These are phyloP conservation scores for Thereva nobilitata DNA, from an alignment of 2,888 invertebrate species.

Conservation along the genomic window DNA sequence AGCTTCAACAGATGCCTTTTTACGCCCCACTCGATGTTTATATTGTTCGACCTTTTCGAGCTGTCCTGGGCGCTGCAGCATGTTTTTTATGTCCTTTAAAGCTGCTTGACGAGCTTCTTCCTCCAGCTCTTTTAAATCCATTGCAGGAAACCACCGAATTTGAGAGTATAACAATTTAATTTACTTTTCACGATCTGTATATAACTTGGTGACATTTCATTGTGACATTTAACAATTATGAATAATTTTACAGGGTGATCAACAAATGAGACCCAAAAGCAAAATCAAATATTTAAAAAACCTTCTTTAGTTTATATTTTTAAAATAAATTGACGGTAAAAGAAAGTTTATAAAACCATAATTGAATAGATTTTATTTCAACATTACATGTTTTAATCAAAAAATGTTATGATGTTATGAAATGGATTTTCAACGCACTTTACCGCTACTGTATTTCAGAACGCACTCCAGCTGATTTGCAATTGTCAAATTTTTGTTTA, in stretches of 20 bases:
- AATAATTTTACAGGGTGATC: not conserved
- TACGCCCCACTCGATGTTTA: constrained; percentile 54
- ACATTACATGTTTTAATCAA: too few relatives aligned
- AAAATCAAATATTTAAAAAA: too few relatives aligned
- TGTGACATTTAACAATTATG: not conserved
- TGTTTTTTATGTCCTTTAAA: constrained; percentile 84
- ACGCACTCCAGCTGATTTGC: too few relatives aligned
- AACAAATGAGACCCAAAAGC: not conserved
- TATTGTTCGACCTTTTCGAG: constrained; percentile 77
- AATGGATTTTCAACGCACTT: too few relatives aligned
- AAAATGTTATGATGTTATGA: too few relatives aligned
- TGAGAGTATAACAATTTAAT: too few relatives aligned
- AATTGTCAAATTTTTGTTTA: too few relatives aligned
- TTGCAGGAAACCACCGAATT: constrained; percentile 35
- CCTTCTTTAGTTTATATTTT: too few relatives aligned
- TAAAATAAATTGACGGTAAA: too few relatives aligned
- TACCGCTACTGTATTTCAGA: too few relatives aligned
- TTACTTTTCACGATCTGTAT: not conserved
- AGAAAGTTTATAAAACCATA: too few relatives aligned
- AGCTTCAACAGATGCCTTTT: constrained; percentile 54
- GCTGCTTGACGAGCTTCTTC: constrained; percentile 77
- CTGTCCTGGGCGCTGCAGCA: constrained; percentile 93
- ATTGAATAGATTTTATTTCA: too few relatives aligned
- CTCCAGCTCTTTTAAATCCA: constrained; percentile 71
- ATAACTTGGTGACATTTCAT: not conserved